Evolutionary conservation across 2,797 vertebrate genomes (phyloP).

Genomic region (Diplodus puntazzo): DNA sequence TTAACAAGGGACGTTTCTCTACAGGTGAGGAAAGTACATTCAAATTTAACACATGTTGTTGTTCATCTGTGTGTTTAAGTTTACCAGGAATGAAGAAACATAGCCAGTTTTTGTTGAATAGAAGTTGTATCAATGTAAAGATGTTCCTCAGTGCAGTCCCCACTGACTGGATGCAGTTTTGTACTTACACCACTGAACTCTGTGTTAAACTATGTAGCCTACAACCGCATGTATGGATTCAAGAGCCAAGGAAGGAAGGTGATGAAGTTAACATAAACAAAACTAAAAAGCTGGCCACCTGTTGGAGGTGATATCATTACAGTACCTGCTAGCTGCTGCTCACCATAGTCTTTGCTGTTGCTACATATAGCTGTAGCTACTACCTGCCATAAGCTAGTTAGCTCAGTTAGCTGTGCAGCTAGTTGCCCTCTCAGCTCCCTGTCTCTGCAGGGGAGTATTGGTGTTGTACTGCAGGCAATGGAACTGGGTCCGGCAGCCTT

Average conservation of each 20-base stretch:
- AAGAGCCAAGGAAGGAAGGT: not conserved
- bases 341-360: too few relatives aligned
- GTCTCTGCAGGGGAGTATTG: too few relatives aligned
- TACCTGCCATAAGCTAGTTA: too few relatives aligned
- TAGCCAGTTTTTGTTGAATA: not conserved
- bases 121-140: not conserved
- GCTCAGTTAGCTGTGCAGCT: too few relatives aligned
- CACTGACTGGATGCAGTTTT: not conserved
- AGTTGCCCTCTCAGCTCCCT: too few relatives aligned
- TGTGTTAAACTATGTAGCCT: not conserved
- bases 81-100: not conserved
- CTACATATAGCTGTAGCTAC: too few relatives aligned
- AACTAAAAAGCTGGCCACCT: not conserved
- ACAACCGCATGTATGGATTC: not conserved
- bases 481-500: too few relatives aligned
- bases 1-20: not conserved
- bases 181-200: not conserved
- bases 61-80: not conserved
- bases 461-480: too few relatives aligned
- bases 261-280: slow-evolving; percentile 8
- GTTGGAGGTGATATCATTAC: too few relatives aligned
- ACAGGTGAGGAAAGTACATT: not conserved
- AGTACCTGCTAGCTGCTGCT: too few relatives aligned
- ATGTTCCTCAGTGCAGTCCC: not conserved
- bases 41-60: not conserved